Evolutionary conservation across 2,797 vertebrate genomes (phyloP).

Genomic region (Bradypodion ventrale): DNA sequence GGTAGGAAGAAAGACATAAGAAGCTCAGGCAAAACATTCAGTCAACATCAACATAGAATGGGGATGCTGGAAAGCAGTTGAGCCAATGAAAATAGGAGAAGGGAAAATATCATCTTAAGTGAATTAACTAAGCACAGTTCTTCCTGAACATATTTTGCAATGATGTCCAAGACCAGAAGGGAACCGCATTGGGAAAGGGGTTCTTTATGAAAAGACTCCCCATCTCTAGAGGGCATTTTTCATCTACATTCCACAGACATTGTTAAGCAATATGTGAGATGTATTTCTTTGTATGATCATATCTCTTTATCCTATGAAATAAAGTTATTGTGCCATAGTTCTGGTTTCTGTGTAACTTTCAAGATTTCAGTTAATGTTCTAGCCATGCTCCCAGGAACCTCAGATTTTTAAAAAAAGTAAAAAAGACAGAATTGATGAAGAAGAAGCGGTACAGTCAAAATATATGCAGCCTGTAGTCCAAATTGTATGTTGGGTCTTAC

Average conservation of each 20-base stretch:
- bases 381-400: neutral
- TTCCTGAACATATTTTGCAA: neutral
- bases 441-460: neutral
- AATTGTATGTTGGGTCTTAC: neutral
- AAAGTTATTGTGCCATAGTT: neutral
- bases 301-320: no score
- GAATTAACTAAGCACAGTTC: no score
- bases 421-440: neutral
- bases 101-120: neutral
- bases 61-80: neutral
- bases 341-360: neutral
- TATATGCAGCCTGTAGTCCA: neutral
- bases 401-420: neutral
- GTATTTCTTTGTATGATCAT: neutral
- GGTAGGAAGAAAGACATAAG: no score
- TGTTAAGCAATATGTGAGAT: neutral
- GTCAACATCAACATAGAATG: neutral
- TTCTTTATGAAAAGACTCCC: neutral
- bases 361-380: neutral
- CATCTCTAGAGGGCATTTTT: no score
- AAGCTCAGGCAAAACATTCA: neutral
- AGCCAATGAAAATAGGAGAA: neutral
- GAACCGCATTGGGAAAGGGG: neutral
- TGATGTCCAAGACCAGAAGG: neutral
- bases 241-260: neutral